Percentiles rank a stretch among this genome's conserved stretches.
These are phyloP conservation scores for Temnothorax ravouxi DNA, from an alignment of 2,888 invertebrate genomes.

Conservation along the genomic window DNA sequence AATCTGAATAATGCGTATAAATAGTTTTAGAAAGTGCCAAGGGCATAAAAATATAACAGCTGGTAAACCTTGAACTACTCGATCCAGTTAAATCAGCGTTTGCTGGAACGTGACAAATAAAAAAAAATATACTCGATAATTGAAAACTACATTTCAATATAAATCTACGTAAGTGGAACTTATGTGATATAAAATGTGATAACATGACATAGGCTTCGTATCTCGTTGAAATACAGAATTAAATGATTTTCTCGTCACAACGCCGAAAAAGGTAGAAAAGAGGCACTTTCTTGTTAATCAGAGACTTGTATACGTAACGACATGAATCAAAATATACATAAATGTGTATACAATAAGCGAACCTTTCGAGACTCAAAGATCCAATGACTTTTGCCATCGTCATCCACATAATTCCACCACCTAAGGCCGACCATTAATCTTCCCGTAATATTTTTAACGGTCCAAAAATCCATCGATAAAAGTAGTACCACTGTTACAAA, in stretches of 20 bases:
- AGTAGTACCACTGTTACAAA: constrained; percentile 96
- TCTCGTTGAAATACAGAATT: background rate
- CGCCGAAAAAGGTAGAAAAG: background rate
- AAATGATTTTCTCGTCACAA: background rate
- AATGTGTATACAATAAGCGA: constrained; percentile 69
- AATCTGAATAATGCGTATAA: constrained; percentile 5
- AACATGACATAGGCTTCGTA: background rate
- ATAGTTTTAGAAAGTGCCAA: constrained; percentile 39
- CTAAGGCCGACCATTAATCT: constrained; percentile 97
- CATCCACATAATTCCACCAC: constrained; percentile 99
- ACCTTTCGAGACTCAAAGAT: constrained; percentile 99
- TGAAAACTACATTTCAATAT: constrained; percentile 13
- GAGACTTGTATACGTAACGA: background rate
- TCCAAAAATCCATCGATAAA: constrained; percentile 99
- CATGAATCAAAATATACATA: background rate
- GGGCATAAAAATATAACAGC: constrained; percentile 24
- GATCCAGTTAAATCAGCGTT: constrained; percentile 9
- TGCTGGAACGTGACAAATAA: constrained; percentile 6
- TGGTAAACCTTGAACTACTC: constrained; percentile 58
- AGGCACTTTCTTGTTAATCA: background rate
- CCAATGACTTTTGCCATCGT: constrained; percentile 99
- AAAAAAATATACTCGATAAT: constrained; percentile 7
- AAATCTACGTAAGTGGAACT: background rate
- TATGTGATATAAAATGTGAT: constrained; percentile 2
- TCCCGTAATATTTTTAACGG: constrained; percentile 98